Base-by-base conservation (phyloP, 2,888 invertebrate species). In the Caenorhabditis sinica region DNA sequence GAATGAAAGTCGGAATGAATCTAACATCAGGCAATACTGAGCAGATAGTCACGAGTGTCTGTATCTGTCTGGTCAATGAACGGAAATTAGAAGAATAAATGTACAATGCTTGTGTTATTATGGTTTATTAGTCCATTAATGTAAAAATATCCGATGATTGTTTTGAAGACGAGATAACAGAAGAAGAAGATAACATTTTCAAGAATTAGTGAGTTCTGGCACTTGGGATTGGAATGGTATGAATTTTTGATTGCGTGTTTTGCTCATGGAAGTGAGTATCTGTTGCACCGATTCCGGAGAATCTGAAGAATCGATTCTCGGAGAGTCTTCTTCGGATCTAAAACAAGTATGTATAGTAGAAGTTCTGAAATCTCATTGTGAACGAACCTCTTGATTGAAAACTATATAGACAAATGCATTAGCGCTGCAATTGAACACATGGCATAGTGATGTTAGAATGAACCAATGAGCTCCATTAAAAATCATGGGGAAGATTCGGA, bases 331-430 rank as follows among this genome's bases (percentile, higher is more conserved):
- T 58, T 20, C 60, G 56, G 6, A 77, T 58, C 76, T 77, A 30
- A 23, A 66, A 66, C 8, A 56, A 33, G 17, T 17, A 23, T 15
- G 9, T 25, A 17, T 28, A 33, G 17, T 17, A 2, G 6, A 40
- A 40, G n/a, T 40, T 40, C 40, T 5, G 13, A 40, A 40, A 2
- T 11, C 33, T 6, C 33, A 8, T 6, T 33, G 40, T 11, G 2
- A 36, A 53, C 28, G 28, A 15, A 86, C 87, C 40, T 87, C 87
- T 28, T 72, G 49, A 58, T 87, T 87, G 58, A 75, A 82, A 36
- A 79, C 58, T 45, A 88, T 60, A 60, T 88, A 88, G n/a, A 86
- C 82, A 17, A 86, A 73, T 1, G 86, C 83, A 40, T 88, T 88
- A 8, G 85, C 86, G 28, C 82, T 73, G 43, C 83, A 83, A 69